phyloP scores from a whole-genome alignment of 2,113 vertebrate genomes.

The Catagonus wagneri region DNA sequence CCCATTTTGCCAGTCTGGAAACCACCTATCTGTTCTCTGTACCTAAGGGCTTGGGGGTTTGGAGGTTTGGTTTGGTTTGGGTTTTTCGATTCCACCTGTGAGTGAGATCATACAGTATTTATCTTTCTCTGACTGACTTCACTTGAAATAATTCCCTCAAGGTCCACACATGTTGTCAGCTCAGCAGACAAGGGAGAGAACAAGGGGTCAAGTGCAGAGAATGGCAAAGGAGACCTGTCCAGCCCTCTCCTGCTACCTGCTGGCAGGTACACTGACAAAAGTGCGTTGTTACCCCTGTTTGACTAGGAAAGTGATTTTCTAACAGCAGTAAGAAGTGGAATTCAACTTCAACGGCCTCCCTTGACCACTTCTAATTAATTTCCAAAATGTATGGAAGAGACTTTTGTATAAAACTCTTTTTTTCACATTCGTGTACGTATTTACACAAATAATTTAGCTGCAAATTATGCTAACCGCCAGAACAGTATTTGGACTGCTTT shows the following conservation, averaged over 20 bases:
- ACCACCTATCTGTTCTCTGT: neutral
- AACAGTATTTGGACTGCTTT: neutral
- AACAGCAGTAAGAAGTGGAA: neutral
- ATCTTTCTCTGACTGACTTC: neutral
- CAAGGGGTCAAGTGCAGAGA: neutral
- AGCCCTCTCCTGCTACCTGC: no score
- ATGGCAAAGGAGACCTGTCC: neutral
- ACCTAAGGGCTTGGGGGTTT: neutral
- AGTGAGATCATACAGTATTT: neutral
- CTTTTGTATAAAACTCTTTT: neutral
- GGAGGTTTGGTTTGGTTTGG: no score
- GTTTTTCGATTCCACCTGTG: neutral
- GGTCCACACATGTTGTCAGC: neutral
- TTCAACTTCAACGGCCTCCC: neutral
- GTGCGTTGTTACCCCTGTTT: neutral
- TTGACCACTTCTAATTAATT: neutral
- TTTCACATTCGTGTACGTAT: neutral
- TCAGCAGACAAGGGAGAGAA: no score
- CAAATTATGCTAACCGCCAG: neutral
- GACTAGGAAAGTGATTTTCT: neutral
- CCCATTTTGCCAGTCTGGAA: neutral
- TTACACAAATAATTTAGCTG: neutral
- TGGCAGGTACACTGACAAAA: neutral
- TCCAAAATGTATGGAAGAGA: neutral
- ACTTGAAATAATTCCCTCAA: neutral